Base-by-base conservation (phyloP, 2,888 invertebrate genomes). In the Poecilus cupreus region DNA sequence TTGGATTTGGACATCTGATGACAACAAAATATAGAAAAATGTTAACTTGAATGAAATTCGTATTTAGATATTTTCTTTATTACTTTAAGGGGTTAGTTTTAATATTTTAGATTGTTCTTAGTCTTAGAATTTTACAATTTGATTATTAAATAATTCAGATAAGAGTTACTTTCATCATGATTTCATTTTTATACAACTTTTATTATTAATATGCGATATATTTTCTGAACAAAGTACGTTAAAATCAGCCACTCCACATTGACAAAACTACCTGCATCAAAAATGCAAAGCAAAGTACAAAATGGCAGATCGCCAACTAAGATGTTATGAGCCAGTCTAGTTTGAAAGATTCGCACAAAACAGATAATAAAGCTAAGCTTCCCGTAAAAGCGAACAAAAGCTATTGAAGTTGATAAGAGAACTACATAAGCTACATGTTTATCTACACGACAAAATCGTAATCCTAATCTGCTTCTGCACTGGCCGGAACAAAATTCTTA, bases 291-390 rank as follows among this genome's bases (percentile, higher is more conserved):
- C 32, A 32, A 32, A 16, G 64, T 37, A 64, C 11, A 24, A 22
- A 24, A 64, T 64, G 64, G 64, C 64, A 64, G 64, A 64, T 64
- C 22, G 64, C 64, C 64, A 64, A 24, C n/a, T 5, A 24, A 10
- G 32, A 54, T 54, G 54, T 20, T 54, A 54, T 54, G 54, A 54
- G 10, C 54, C 54, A 22, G 32, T 18, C 22, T 20, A 54, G 32
- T 32, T 54, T 18, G 54, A 24, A 64, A 64, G 64, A 64, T 64
- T 26, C 64, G 18, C 64, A 64, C 64, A 64, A 64, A 64, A 64
- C 64, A 64, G 64, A 64, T 64, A 64, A 64, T 64, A 64, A 64
- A 64, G 64, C 37, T 64, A 37, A 64, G 64, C 64, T 64, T 64
- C 16, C n/a, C 37, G 64, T 8, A 37, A 49, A 64, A 26, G 37